phyloP scores from a whole-genome alignment of 2,113 vertebrate species.

The Ciconia stormi region DNA sequence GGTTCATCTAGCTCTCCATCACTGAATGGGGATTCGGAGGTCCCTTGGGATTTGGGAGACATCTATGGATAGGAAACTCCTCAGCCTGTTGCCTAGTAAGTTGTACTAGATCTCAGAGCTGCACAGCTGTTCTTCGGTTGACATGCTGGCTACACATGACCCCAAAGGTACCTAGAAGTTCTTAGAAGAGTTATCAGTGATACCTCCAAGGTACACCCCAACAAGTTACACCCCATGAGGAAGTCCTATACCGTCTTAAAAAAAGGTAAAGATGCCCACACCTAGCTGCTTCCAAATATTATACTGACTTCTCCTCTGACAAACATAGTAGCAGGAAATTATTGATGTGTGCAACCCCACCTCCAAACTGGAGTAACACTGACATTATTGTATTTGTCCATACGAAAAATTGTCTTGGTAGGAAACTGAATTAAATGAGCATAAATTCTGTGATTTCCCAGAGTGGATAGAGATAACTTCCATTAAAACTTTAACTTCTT shows the following conservation, averaged over 20 bases:
- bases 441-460: not conserved
- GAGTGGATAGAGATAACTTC: not conserved
- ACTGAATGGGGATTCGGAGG: rapidly evolving
- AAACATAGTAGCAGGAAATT: not conserved
- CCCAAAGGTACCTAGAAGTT: not conserved
- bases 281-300: not conserved
- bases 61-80: not conserved
- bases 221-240: not conserved
- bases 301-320: not conserved
- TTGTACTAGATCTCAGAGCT: not conserved
- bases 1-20: not conserved
- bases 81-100: not conserved
- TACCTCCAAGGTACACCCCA: not conserved
- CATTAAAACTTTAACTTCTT: not conserved
- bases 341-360: not conserved
- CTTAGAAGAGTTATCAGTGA: not conserved
- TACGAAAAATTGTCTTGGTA: not conserved
- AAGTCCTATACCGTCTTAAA: not conserved
- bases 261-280: not conserved
- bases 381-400: not conserved
- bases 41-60: not conserved
- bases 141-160: not conserved
- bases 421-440: not conserved
- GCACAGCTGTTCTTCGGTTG: not conserved
- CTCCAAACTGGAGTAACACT: not conserved